Base-by-base conservation (phyloP, 2,113 vertebrate genomes). In the Oenanthe oenanthe region DNA sequence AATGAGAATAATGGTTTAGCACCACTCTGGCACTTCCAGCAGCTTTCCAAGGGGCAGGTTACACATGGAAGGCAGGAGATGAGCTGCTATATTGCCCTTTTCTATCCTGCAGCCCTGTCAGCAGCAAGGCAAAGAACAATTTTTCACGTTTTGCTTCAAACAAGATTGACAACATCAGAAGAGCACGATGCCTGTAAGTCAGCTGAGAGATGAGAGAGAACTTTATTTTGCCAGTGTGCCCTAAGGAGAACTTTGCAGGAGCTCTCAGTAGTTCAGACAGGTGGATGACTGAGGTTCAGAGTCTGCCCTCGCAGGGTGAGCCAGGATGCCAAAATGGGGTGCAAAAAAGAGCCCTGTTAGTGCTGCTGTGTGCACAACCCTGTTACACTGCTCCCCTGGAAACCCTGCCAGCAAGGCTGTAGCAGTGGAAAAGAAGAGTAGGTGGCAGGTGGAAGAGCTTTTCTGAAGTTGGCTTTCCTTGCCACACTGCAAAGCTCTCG, bases 71-170 rank as follows among this genome's bases (percentile, higher is more conserved):
- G 43, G 51, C 19, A 54, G 40, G 57, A 91, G 77, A 38, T 0
- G 1, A 78, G 57, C 21, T 0, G 5, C 25, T 78, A 47, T 56
- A 87, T 82, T 75, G 72, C 28, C 43, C 47, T 74, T 43, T 71
- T 54, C 81, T 51, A 72, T 36, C 36, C 89, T 85, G 29, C 77
- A 88, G 22, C 13, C 56, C 60, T 3, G 0, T 25, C 81, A 81
- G 88, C 84, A 77, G 63, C 77, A 85, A 93, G 38, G 73, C 43
- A 91, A 85, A 89, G 66, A n/a, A 78, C n/a, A 40, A 48, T 72
- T 61, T 48, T 78, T 79, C 85, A 81, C 67, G 89, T 76, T 89
- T 89, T 47, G 28, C 84, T 88, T 72, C 89, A 78, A 91, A 85
- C 61, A 67, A 60, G 26, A 86, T 34, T 65, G 83, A 92, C 56